Base-by-base conservation (phyloP, 2,888 invertebrate genomes). In the Platycheirus albimanus region DNA sequence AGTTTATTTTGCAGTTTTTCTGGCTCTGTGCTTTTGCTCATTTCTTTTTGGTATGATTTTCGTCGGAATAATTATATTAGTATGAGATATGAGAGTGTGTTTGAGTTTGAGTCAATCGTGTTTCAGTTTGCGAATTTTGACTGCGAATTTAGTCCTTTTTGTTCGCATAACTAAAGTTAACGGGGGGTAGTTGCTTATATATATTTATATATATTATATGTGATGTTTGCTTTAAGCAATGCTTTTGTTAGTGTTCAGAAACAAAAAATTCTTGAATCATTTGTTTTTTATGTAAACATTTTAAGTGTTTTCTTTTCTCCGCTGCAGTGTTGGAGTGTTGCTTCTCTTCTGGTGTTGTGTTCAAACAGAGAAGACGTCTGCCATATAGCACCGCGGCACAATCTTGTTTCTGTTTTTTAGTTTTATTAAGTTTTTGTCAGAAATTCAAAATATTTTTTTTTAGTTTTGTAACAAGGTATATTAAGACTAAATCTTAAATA, bases 371-470 rank as follows among this genome's bases (percentile, higher is more conserved):
- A 41, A 24, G 11, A 89, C 89, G 90, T 90, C 90, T 89, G 90
- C 90, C 89, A 90, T 90, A 90, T 90, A 90, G n/a, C 89, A 90
- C 89, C 89, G 89, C 88, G 89, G 89, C 88, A 88, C 87, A 88
- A 87, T 87, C 87, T 88, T 86, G 87, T 83, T 72, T 81, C 79
- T 85, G 84, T 75, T 78, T 78, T 85, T 83, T 71, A 61, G 61
- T 77, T 79, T 76, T 63, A 19, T 24, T 69, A 41, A 63, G 3
- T 19, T 36, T 19, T 54, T 54, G n/a, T 66, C 24, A 66, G 47
- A 20, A 77, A 47, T 52, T 58, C 13, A 43, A 47, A 74, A 49
- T n/a, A n/a, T n/a, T n/a, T n/a, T n/a, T n/a, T n/a, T n/a, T 69
- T 47, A 61, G 43, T 72, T 61, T 49, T 47, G 11, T 15, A 54